phyloP scores from a whole-genome alignment of 1,140 invertebrate genomes.

The Drosophila guanche region DNA sequence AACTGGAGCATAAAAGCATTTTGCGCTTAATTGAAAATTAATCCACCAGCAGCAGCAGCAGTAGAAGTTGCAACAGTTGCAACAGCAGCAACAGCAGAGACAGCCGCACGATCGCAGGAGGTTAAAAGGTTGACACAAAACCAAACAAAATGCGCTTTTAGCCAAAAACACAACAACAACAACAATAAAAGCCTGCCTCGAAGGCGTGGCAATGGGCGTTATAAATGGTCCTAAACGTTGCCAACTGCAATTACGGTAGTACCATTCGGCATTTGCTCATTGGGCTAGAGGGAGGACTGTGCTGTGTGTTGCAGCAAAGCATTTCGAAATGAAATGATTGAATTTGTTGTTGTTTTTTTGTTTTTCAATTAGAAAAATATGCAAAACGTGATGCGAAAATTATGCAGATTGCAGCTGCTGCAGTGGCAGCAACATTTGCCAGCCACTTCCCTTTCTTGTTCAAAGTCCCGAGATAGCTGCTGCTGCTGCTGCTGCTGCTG shows the following conservation, averaged over 20 bases:
- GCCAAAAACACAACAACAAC: slow-evolving; percentile 38
- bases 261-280: slow-evolving; percentile 30
- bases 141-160: slow-evolving; percentile 47
- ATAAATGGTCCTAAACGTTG: slow-evolving; percentile 53
- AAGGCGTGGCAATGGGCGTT: slow-evolving; percentile 53
- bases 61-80: slow-evolving; percentile 15
- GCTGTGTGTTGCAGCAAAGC: neutral
- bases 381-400: slow-evolving; percentile 63
- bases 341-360: slow-evolving; percentile 38
- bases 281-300: neutral
- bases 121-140: slow-evolving; percentile 64
- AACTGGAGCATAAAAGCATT: slow-evolving; percentile 58
- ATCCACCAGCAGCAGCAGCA: slow-evolving; percentile 34
- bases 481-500: neutral
- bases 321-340: slow-evolving; percentile 62
- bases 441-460: slow-evolving; percentile 40
- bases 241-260: slow-evolving; percentile 48
- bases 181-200: slow-evolving; percentile 6
- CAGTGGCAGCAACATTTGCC: slow-evolving; percentile 2
- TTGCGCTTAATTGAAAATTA: slow-evolving; percentile 61
- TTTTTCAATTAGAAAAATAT: slow-evolving; percentile 61
- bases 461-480: neutral
- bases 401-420: slow-evolving; percentile 56
- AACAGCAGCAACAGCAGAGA: slow-evolving; percentile 15
- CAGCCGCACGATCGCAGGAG: slow-evolving; percentile 50